A percentile compares a stretch with the other conserved stretches of the same genome.
phyloP scores from a whole-genome alignment of 2,113 vertebrate genomes.

The Geothlypis trichas region DNA sequence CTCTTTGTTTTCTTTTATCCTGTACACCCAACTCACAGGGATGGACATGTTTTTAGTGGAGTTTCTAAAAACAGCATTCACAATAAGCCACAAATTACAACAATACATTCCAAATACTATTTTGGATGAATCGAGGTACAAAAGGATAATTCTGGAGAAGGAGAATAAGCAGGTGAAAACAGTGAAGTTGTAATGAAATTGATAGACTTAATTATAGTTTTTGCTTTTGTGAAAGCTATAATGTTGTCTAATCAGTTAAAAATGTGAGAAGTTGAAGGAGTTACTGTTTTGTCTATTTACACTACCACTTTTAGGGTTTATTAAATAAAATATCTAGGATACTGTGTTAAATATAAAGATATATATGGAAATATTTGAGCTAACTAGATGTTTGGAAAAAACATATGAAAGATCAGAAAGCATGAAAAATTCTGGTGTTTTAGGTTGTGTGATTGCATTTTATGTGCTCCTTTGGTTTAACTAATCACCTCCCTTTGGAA shows the following conservation, averaged over 20 bases:
- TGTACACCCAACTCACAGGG: rapidly evolving
- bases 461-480: not conserved
- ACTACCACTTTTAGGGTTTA: not conserved
- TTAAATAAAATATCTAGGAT: not conserved
- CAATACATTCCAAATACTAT: not conserved
- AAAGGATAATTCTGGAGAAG: not conserved
- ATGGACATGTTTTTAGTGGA: not conserved
- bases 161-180: not conserved
- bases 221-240: not conserved
- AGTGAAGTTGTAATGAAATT: not conserved
- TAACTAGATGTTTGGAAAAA: not conserved
- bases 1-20: not conserved
- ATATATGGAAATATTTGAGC: not conserved
- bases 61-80: not conserved
- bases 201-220: slow-evolving; percentile 24
- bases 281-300: slow-evolving; percentile 13
- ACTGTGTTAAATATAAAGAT: not conserved
- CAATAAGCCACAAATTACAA: not conserved
- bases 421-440: not conserved
- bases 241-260: slow-evolving; percentile 13
- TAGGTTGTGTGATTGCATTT: not conserved
- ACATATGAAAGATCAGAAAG: not conserved
- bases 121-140: not conserved
- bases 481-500: not conserved
- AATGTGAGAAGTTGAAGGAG: not conserved